Percentiles rank a stretch among this genome's conserved stretches.
These are phyloP conservation scores for Heliconius aoede DNA, from an alignment of 2,888 invertebrate species.

Conservation along the genomic window DNA sequence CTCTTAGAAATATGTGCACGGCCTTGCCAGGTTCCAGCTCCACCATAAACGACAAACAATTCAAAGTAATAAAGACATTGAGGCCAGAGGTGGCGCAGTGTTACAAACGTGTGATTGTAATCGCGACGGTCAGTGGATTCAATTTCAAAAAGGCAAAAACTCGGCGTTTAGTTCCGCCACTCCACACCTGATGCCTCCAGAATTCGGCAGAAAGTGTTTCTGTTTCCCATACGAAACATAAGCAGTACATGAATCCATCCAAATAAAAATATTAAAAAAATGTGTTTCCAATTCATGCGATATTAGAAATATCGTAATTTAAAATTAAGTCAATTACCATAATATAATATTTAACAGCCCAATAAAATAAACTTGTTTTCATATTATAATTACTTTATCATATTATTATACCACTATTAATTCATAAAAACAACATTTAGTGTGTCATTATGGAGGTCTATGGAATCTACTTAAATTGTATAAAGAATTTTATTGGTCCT, in stretches of 20 bases:
- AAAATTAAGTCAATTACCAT: constrained; percentile 11
- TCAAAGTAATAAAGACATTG: constrained; percentile 69
- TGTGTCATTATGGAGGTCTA: constrained; percentile 7
- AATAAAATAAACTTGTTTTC: constrained; percentile 1
- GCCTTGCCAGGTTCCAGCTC: constrained; percentile 62
- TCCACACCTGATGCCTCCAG: no score
- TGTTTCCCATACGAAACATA: background rate
- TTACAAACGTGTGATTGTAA: no score
- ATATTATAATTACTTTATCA: constrained; percentile 10
- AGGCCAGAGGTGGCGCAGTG: no score
- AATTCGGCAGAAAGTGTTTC: no score
- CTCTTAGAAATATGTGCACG: constrained; percentile 60
- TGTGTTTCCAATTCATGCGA: background rate
- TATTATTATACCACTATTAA: constrained; percentile 12
- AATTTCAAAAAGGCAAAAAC: no score
- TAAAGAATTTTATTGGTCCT: constrained; percentile 50
- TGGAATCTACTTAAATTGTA: constrained; percentile 43
- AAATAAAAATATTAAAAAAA: background rate
- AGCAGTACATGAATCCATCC: background rate
- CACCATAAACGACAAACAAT: constrained; percentile 72
- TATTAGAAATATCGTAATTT: background rate
- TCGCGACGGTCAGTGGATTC: no score
- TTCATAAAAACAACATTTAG: constrained; percentile 19
- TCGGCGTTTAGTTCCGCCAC: no score
- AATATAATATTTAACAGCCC: constrained; percentile 3